phyloP scores from a whole-genome alignment of 2,888 invertebrate species.

The Molanna angustata region DNA sequence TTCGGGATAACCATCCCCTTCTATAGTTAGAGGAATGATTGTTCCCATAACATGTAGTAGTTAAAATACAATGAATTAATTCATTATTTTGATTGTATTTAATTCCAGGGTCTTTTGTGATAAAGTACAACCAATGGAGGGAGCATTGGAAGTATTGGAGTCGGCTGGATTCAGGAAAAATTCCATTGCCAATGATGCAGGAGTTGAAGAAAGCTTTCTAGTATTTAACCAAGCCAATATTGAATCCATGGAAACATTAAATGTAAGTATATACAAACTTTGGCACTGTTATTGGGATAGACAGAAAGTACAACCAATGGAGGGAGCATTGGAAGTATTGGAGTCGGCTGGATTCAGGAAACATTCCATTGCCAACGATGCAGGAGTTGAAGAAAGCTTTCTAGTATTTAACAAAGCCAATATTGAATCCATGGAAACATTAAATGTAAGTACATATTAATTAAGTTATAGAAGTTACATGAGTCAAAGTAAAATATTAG shows the following conservation, averaged over 20 bases:
- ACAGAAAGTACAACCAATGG: slow-evolving; percentile 75
- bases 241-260: slow-evolving; percentile 54
- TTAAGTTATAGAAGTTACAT: too few species aligned
- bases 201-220: slow-evolving; percentile 62
- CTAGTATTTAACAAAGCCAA: slow-evolving; percentile 64
- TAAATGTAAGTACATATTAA: slow-evolving; percentile 57
- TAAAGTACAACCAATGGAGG: slow-evolving; percentile 75
- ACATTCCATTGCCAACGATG: slow-evolving; percentile 55
- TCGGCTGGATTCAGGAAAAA: slow-evolving; percentile 79
- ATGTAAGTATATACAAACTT: slow-evolving; percentile 51
- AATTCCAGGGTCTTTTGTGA: slow-evolving; percentile 65
- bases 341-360: slow-evolving; percentile 79
- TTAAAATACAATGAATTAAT: too few species aligned
- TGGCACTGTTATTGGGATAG: too few species aligned
- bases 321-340: slow-evolving; percentile 79
- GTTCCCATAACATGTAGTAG: too few species aligned
- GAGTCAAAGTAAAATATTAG: too few species aligned
- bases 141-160: slow-evolving; percentile 73
- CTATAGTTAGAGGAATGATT: too few species aligned
- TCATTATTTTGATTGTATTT: too few species aligned
- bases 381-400: slow-evolving; percentile 59
- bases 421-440: slow-evolving; percentile 54
- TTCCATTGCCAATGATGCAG: slow-evolving; percentile 52
- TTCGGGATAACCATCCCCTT: too few species aligned
- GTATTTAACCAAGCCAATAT: slow-evolving; percentile 63